These are phyloP conservation scores for Psettodes erumei DNA, from an alignment of 2,113 vertebrate genomes.

Conservation along the genomic window DNA sequence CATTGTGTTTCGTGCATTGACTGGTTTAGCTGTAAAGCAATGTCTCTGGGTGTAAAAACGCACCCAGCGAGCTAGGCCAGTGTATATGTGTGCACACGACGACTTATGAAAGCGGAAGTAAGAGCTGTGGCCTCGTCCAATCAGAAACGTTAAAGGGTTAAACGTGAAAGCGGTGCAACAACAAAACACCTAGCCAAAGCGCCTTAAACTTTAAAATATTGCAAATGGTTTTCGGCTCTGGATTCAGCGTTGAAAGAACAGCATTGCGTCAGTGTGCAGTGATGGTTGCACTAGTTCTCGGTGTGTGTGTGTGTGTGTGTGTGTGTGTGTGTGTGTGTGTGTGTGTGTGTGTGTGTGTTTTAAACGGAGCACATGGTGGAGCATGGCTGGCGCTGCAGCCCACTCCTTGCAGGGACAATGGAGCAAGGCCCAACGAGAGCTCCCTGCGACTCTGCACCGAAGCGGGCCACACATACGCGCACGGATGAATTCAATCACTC, in stretches of 20 bases:
- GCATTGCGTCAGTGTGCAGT: neutral
- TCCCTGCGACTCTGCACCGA: neutral
- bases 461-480: neutral
- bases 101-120: constrained; percentile 68
- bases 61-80: neutral
- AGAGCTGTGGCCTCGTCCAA: constrained; percentile 56
- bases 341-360: neutral
- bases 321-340: neutral
- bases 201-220: neutral
- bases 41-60: neutral
- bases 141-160: constrained; percentile 70
- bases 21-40: too few relatives aligned
- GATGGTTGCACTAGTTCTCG: too few relatives aligned
- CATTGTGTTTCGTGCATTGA: neutral
- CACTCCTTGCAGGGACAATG: constrained; percentile 73
- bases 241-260: neutral
- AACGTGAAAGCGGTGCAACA: constrained; percentile 25
- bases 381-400: constrained; percentile 66
- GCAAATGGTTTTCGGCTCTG: neutral
- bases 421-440: constrained; percentile 22
- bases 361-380: constrained; percentile 78
- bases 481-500: constrained; percentile 39
- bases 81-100: constrained; percentile 1
- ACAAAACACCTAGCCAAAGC: neutral
- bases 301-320: neutral